A percentile compares a stretch with the other conserved stretches of the same genome.
These are phyloP conservation scores for Spondyliosoma cantharus DNA, from an alignment of 2,797 vertebrate genomes.

Conservation along the genomic window DNA sequence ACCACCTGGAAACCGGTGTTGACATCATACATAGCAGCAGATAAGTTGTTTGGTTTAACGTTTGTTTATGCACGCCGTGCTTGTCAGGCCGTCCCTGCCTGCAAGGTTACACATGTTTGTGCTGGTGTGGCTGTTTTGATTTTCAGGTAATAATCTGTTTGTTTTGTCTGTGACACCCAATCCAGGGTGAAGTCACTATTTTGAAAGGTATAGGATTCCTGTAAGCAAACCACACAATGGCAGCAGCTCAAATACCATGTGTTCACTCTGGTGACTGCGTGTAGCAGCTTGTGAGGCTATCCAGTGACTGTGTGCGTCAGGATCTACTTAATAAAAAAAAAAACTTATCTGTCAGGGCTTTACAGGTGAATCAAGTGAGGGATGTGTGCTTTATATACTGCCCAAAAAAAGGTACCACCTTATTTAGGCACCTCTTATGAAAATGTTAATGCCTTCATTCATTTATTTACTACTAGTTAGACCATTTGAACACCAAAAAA, in stretches of 20 bases:
- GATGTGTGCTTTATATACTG: background rate
- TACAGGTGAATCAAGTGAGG: constrained; percentile 19
- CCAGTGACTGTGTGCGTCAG: constrained; percentile 26
- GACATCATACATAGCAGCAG: constrained; percentile 25
- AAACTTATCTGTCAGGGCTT: constrained; percentile 36
- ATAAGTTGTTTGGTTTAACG: constrained; percentile 30
- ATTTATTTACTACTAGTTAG: background rate
- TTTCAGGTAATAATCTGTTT: constrained; percentile 75
- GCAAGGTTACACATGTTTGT: constrained; percentile 56
- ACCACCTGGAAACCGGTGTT: constrained; percentile 47
- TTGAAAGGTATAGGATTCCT: constrained; percentile 73
- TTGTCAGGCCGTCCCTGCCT: constrained; percentile 13
- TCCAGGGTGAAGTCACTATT: constrained; percentile 79
- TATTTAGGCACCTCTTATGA: background rate
- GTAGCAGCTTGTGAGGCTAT: constrained; percentile 65
- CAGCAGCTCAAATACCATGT: constrained; percentile 69
- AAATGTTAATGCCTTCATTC: background rate
- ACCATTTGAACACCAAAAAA: background rate
- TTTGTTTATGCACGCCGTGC: constrained; percentile 46
- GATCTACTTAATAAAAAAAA: constrained; percentile 58
- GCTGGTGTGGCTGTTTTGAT: constrained; percentile 66
- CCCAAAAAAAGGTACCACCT: background rate
- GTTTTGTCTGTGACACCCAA: constrained; percentile 68
- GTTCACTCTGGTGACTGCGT: constrained; percentile 58
- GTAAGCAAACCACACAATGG: constrained; percentile 77